Base-by-base conservation (phyloP, 2,113 vertebrate genomes). In the Leucoraja erinaceus region DNA sequence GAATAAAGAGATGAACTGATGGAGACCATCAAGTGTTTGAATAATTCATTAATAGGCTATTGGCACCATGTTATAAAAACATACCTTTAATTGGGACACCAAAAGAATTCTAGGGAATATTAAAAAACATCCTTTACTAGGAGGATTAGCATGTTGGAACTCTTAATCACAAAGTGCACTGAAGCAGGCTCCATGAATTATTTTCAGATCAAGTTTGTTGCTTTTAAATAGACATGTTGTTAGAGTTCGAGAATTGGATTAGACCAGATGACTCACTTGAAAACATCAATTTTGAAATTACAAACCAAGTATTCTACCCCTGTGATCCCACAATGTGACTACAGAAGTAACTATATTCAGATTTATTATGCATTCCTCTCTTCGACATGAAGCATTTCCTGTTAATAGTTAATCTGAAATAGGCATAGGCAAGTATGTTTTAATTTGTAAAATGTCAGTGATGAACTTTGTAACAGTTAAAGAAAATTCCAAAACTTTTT, bases 391-490 rank as follows among this genome's bases (percentile, higher is more conserved):
- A 88, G 33, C 31, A 18, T 63, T 88, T 63, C 59, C 59, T 88
- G 61, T 88, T 63, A 88, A 88, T 61, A 31, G 28, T 18, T 88
- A 31, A 88, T 61, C 83, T 88, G 31, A 88, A 88, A 88, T 63
- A 31, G n/a, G 5, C 83, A 88, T 88, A 31, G 18, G 11, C 10
- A 88, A 63, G 54, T 84, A 61, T n/a, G 12, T 88, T 88, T 63
- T 63, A 88, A 88, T 63, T 63, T 88, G 83, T 63, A 88, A 88
- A 88, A 88, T 28, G 31, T 63, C 63, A 88, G 59, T 88, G 56
- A 31, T 88, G 83, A 63, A 88, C 59, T 88, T 88, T 63, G 83
- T 63, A 16, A 28, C 56, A 86, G 28, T 88, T 72, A 47, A 47
- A 47, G 38, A 47, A 47, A 47, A 47, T 47, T 47, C 38, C 38